phyloP scores from a whole-genome alignment of 2,113 vertebrate species.

The Aleadryas rufinucha region DNA sequence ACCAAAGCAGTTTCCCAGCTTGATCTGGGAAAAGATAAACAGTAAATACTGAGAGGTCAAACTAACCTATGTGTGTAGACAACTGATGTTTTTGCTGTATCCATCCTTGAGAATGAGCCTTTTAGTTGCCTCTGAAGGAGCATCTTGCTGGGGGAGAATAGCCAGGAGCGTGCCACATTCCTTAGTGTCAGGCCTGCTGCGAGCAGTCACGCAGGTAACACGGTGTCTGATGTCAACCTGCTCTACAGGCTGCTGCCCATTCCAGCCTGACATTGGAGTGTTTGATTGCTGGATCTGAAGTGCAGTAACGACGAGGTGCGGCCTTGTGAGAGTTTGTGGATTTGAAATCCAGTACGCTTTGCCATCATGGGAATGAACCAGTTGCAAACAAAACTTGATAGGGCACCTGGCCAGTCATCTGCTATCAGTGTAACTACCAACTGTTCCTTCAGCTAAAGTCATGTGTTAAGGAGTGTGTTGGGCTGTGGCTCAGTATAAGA shows the following conservation, averaged over 20 bases:
- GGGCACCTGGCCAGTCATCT: background rate
- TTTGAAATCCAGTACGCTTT: background rate
- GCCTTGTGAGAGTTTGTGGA: background rate
- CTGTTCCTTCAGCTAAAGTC: background rate
- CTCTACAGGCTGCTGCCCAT: conserved; percentile 10
- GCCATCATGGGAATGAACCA: background rate
- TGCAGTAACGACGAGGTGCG: background rate
- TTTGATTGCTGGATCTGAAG: background rate
- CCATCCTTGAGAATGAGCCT: background rate
- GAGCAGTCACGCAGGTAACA: background rate
- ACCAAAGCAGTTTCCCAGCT: background rate
- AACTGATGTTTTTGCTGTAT: background rate
- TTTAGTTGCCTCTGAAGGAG: background rate
- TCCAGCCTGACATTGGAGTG: background rate
- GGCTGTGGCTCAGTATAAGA: background rate
- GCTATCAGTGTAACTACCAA: background rate
- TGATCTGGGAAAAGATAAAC: background rate
- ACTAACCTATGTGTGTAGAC: background rate
- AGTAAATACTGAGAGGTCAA: background rate
- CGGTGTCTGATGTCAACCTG: background rate
- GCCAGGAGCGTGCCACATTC: background rate
- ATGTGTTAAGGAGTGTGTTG: background rate
- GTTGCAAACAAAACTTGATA: background rate
- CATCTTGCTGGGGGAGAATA: background rate
- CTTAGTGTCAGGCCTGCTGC: background rate